A percentile compares a stretch with the other conserved stretches of the same genome.
Conservation (phyloP, 2,888 invertebrate species). For the Fragum sueziense region DNA sequence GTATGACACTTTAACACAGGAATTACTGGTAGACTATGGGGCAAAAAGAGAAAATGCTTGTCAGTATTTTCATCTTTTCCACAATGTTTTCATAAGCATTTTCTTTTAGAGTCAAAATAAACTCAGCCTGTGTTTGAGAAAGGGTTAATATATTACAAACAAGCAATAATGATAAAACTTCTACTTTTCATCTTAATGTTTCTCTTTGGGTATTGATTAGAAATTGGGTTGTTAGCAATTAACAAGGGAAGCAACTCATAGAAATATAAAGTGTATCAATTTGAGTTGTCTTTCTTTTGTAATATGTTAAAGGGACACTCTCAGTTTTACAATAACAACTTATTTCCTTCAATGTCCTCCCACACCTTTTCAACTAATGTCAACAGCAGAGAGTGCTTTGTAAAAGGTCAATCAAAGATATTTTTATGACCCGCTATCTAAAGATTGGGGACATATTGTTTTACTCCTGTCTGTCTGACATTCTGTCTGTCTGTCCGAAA, state of each 20-base stretch:
- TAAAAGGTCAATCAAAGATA: no score
- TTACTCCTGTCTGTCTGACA: no score
- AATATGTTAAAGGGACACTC: conserved; percentile 1
- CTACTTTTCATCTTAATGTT: neutral
- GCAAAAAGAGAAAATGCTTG: neutral
- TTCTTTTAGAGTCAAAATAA: neutral
- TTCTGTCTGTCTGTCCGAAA: no score
- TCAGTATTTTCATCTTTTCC: neutral
- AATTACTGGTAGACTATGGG: neutral
- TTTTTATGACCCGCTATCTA: no score
- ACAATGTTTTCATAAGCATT: neutral
- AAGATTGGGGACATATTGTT: no score
- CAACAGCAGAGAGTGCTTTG: no score
- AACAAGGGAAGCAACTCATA: neutral
- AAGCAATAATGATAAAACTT: neutral
- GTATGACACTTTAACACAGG: no score
- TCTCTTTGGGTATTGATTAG: neutral
- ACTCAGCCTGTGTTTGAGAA: neutral
- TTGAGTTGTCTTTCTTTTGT: neutral
- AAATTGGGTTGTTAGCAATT: neutral
- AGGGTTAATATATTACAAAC: neutral
- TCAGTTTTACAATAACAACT: conserved; percentile 1
- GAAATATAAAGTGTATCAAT: neutral
- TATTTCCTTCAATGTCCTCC: no score
- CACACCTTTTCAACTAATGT: no score